Evolutionary conservation across 2,797 vertebrate species (phyloP), one percentile per base, ranked within the genome.

Genomic region (Labroides dimidiatus): DNA sequence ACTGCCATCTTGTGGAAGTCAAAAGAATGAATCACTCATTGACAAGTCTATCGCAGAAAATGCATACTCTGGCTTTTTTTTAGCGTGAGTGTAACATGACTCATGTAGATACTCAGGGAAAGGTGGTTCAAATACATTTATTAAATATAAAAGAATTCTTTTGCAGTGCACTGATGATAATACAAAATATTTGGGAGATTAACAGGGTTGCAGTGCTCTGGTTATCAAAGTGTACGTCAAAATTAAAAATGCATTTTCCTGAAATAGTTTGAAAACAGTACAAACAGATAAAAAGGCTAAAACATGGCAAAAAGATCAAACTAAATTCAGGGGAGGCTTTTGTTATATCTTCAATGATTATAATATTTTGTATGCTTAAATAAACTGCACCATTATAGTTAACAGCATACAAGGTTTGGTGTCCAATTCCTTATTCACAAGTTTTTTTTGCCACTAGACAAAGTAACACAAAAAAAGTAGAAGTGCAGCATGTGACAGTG

Each of bases 61-160:
- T 52, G 4, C 43, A 74, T 24, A 24, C 17, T 6, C 8, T n/a
- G 17, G 8, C 42, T 4, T 9, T 11, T n/a, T 20, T 45, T 50
- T 2, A 37, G 11, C 2, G 2, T 23, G 13, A 50, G 50, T 51
- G 8, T 47, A 7, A 6, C 10, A 64, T 36, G 33, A 56, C 4
- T 30, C 10, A 56, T 27, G 37, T 7, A 62, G 13, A 54, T 4
- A 74, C 49, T 63, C 51, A 78, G 2, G 73, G 10, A 44, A 3
- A 62, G 0, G 14, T 83, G 75, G 49, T 89, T 79, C 64, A 87
- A 78, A 89, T 77, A 84, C 37, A 58, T 92, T 92, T 91, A 92
- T 93, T 93, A 91, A 93, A 91, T 91, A 87, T 64, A 91, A 85
- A 87, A 75, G 37, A 65, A n/a, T 23, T 84, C 77, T 82, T 86